These are phyloP conservation scores for Agapostemon virescens DNA, from an alignment of 2,888 invertebrate species.

Conservation along the genomic window DNA sequence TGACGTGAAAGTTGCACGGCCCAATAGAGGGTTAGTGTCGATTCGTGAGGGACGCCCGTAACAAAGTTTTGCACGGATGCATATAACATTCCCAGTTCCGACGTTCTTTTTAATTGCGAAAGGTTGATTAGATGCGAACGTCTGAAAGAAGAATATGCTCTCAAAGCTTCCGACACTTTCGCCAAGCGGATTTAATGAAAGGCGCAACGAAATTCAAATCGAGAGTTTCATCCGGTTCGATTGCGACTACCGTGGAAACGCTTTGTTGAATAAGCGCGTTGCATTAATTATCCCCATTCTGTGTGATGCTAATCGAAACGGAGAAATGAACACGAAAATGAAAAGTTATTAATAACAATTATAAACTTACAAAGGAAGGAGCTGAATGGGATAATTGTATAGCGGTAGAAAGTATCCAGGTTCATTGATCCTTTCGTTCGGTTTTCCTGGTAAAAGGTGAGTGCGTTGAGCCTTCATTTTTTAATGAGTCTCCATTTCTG, in stretches of 20 bases:
- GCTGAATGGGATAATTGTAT: neutral
- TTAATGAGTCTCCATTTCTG: neutral
- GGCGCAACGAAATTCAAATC: constrained; percentile 9
- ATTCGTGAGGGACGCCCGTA: neutral
- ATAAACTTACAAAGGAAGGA: neutral
- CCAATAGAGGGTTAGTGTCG: neutral
- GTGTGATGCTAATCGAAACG: constrained; percentile 10
- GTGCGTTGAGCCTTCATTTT: neutral
- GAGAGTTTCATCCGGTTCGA: constrained; percentile 17
- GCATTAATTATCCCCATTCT: neutral
- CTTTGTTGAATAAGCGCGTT: constrained; percentile 11
- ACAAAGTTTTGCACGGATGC: neutral
- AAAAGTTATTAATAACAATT: neutral
- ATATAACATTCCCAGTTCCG: neutral
- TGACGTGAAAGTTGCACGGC: too few relatives aligned
- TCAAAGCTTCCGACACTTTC: constrained; percentile 50
- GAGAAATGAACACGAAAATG: neutral
- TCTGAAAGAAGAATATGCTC: neutral
- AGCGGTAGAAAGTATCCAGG: neutral
- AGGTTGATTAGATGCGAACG: neutral
- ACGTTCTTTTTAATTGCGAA: neutral
- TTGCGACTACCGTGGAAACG: constrained; percentile 12
- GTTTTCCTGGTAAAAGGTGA: constrained; percentile 6
- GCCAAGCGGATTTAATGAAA: constrained; percentile 27
- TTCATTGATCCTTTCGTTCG: neutral